phyloP scores from a whole-genome alignment of 2,113 vertebrate genomes.

The Ploceus nigricollis region DNA sequence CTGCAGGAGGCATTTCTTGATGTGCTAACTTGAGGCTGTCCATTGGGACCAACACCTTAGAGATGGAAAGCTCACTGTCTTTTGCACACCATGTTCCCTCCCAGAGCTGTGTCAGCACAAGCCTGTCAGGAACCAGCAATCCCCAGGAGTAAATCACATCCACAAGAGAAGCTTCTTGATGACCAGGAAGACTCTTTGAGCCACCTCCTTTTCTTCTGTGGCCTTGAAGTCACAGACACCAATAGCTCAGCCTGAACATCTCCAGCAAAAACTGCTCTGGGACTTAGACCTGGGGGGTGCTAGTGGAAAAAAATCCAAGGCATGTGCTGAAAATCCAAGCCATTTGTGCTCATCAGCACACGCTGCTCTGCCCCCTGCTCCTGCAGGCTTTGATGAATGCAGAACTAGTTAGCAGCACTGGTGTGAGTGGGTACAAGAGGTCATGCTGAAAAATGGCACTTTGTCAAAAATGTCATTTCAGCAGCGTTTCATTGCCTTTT shows the following conservation, averaged over 20 bases:
- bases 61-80: background rate
- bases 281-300: accelerated
- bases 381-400: background rate
- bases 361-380: accelerated
- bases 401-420: slow-evolving; percentile 53
- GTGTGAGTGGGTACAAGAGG: slow-evolving; percentile 32
- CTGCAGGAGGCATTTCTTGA: background rate
- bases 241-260: background rate
- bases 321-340: background rate
- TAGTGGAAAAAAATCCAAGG: background rate
- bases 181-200: background rate
- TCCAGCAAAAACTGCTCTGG: background rate
- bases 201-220: background rate
- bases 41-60: background rate
- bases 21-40: background rate
- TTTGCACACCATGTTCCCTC: background rate
- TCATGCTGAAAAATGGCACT: slow-evolving; percentile 54
- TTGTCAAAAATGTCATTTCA: slow-evolving; percentile 62
- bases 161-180: background rate
- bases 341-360: background rate
- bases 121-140: background rate
- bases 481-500: background rate
- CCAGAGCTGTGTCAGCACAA: background rate
- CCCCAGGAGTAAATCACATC: background rate
- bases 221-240: background rate